Evolutionary conservation across 1,140 invertebrate species (phyloP).

Genomic region (Calosoma granatense): DNA sequence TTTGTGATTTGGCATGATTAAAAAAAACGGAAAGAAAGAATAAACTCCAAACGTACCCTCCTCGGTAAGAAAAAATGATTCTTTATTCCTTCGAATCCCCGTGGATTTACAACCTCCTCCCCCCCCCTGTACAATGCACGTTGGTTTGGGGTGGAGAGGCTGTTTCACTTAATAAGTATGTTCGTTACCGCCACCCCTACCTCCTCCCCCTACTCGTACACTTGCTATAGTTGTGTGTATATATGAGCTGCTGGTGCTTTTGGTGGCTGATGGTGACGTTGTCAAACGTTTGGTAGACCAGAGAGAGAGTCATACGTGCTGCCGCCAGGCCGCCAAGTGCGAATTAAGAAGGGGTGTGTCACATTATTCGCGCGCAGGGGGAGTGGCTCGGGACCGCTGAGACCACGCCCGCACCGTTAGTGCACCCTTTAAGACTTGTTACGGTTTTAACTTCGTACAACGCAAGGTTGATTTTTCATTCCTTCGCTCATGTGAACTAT

Average conservation of each 20-base stretch:
- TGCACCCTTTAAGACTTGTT: constrained; percentile 9
- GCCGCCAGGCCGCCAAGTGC: constrained; percentile 10
- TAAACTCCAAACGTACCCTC: background rate
- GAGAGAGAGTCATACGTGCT: background rate
- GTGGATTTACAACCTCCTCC: background rate
- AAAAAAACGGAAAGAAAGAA: background rate
- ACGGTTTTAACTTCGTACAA: too few species aligned
- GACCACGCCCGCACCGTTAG: constrained; percentile 25
- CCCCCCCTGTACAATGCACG: background rate
- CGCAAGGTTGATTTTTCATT: too few species aligned
- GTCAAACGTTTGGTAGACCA: background rate
- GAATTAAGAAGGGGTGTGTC: constrained; percentile 27
- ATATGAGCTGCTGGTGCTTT: too few species aligned
- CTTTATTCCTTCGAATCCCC: background rate
- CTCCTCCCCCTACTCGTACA: too few species aligned
- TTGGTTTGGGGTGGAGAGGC: too few species aligned
- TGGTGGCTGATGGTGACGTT: background rate
- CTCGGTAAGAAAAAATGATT: background rate
- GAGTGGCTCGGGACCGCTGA: constrained; percentile 17
- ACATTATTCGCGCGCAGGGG: constrained; percentile 22
- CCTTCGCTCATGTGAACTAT: too few species aligned
- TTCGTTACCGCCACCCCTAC: background rate
- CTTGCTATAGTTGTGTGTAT: too few species aligned
- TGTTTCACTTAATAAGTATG: background rate
- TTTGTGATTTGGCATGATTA: constrained; percentile 8